Base-by-base conservation (phyloP, 2,797 vertebrate genomes). In the Gymnodraco acuticeps region DNA sequence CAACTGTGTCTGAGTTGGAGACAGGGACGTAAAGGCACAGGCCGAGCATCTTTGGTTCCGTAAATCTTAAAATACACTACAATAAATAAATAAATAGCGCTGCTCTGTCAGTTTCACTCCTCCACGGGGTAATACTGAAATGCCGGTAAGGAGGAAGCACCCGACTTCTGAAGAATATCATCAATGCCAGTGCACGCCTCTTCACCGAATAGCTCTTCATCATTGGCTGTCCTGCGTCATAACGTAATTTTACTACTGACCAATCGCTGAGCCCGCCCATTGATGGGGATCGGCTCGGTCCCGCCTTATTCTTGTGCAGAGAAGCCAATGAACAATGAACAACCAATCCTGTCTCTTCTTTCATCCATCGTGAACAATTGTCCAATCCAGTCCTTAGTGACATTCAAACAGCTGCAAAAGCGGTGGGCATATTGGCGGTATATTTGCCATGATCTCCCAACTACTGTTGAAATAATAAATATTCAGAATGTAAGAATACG, bases 1-100 rank as follows among this genome's bases (percentile, higher is more conserved):
- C 97, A 0, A 96, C 53, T 51, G 95, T 95, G n/a, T 96, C 94
- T 11, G 83, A 89, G 77, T 96, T 96, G 0, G 94, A 91, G 69
- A 93, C 90, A 0, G 97, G 96, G 70, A 99, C 94, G 5, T 97
- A 98, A 53, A 99, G 94, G 81, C 96, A 97, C 79, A 99, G 88
- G 50, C 96, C 96, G 61, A 98, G 95, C 98, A 99, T 99, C 42
- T 47, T 78, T 31, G 19, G 14, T 15, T 73, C 3, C 3, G 4
- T 16, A 19, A 45, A 61, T 13, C 3, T 67, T 13, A 55, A 75
- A 86, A 78, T 1, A 77, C 65, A 70, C 67, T 67, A 84, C 23
- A 90, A 93, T 92, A 89, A 93, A 94, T 92, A 93, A 93, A 94
- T 94, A 93, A 92, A 93, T 94, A 92, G 0, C 11, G n/a, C 48